Base-by-base conservation (phyloP, 1,140 invertebrate species). In the Pygmarrhopalites habei region DNA sequence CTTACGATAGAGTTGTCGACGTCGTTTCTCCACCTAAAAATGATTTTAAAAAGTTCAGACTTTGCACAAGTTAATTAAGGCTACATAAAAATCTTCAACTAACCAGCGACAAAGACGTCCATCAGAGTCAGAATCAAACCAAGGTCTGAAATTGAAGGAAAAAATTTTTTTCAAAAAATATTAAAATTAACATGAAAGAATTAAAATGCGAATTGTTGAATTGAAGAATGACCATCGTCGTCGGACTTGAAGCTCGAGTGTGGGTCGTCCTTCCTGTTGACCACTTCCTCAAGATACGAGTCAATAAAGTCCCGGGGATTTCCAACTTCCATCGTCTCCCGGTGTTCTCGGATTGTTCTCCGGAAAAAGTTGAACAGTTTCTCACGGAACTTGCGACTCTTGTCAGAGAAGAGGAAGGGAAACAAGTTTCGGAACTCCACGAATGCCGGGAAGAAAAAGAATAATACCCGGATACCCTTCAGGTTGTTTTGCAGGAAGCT, bases 261-360 rank as follows among this genome's bases (percentile, higher is more conserved):
- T n/a, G 32, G 32, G 5, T 25, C 51, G 4, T 12, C 23, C 21
- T 19, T 25, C 10, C 12, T n/a, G 10, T 53, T 53, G 28, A 7
- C 28, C 10, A n/a, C 19, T 15, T 49, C 47, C 19, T 49, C 79
- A 21, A 93, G 76, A 72, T 91, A 92, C 14, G 83, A 82, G 70
- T 93, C 89, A 81, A 93, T 91, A 21, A 93, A 83, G 76, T 92
- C 89, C 56, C 86, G 80, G 1, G 85, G 83, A 44, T 82, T 80
- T 25, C 80, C 68, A 64, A 77, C 72, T 60, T 81, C 76, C 62
- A 86, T 86, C 0, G 80, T 82, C 39, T 80, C 75, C 62, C 88
- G 86, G 72, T 92, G 90, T 63, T 82, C 82, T 44, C 84, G 77
- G 4, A 92, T 77, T 74, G 90, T 87, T 25, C 83, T 79, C 72